These are phyloP conservation scores for Heterotilapia buettikoferi DNA, from an alignment of 2,113 vertebrate genomes.

Conservation along the genomic window DNA sequence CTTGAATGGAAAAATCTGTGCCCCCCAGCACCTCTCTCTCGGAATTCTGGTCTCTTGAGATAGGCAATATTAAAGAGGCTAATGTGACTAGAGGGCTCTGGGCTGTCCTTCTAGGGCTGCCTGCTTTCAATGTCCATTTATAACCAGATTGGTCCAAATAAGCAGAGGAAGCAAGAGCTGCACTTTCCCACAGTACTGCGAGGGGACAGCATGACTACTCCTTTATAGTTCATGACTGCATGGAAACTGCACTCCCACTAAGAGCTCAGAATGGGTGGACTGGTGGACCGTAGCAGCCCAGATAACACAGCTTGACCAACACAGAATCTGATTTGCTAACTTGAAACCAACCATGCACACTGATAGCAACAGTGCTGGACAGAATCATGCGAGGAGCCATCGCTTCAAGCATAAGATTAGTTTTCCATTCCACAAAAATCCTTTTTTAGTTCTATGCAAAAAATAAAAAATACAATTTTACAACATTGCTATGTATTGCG, in stretches of 20 bases:
- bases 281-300: constrained; percentile 61
- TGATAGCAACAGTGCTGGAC: constrained; percentile 25
- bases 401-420: not conserved
- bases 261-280: constrained; percentile 50
- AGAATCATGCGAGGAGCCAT: not conserved
- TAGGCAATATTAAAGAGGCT: constrained; percentile 50
- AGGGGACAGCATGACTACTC: constrained; percentile 53
- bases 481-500: not conserved
- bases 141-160: constrained; percentile 68
- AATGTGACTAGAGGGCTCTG: constrained; percentile 53
- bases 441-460: not conserved
- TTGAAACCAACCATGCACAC: constrained; percentile 48
- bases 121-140: constrained; percentile 69
- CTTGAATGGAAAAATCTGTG: constrained; percentile 69
- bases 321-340: constrained; percentile 57
- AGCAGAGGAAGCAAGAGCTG: constrained; percentile 62
- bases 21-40: constrained; percentile 59
- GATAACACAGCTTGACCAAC: constrained; percentile 59
- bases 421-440: not conserved
- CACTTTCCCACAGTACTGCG: constrained; percentile 74
- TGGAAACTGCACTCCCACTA: constrained; percentile 66
- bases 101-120: constrained; percentile 36
- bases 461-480: not conserved
- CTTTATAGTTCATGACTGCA: constrained; percentile 66
- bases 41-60: constrained; percentile 66